Base-by-base conservation (phyloP, 2,113 vertebrate genomes). In the Parus major region DNA sequence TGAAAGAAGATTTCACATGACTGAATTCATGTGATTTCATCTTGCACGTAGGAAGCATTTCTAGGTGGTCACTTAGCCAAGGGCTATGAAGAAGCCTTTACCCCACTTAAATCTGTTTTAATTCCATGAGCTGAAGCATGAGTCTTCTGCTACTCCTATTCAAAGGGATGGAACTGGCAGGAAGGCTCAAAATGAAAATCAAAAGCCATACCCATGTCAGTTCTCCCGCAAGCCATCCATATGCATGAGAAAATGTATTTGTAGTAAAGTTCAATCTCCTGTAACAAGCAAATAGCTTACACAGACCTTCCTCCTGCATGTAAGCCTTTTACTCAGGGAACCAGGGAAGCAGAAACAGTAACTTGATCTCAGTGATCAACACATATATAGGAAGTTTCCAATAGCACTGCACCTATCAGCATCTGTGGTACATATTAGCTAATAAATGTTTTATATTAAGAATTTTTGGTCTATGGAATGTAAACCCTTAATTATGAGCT, bases 401-500 rank as follows among this genome's bases (percentile, higher is more conserved):
- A 46, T 0, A 70, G 68, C 71, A 59, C 28, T 47, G 60, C 59
- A 80, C 50, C 86, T 55, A 70, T 64, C 64, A 83, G 56, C 27
- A 63, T 33, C 33, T 81, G 68, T 31, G 68, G 82, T 47, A 73
- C 2, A 1, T 61, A 56, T n/a, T 44, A 73, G 55, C 85, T 90
- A 90, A 92, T 90, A 77, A 71, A 89, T 24, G 33, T 79, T 95
- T 95, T 39, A 72, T 24, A 22, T 25, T 65, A 55, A 90, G 70
- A 86, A 73, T 39, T 82, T 95, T 94, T 49, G 60, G 55, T 72
- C 79, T 88, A 6, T 79, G 82, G 16, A 69, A 86, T 46, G 59
- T 27, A 88, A 95, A 77, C 41, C 71, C 59, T 88, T 96, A 94
- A 94, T 94, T 93, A 90, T 82, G 71, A 96, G 75, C 75, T 85